These are phyloP conservation scores for Blastobasis lacticolella DNA, from an alignment of 2,888 invertebrate species.

Conservation along the genomic window DNA sequence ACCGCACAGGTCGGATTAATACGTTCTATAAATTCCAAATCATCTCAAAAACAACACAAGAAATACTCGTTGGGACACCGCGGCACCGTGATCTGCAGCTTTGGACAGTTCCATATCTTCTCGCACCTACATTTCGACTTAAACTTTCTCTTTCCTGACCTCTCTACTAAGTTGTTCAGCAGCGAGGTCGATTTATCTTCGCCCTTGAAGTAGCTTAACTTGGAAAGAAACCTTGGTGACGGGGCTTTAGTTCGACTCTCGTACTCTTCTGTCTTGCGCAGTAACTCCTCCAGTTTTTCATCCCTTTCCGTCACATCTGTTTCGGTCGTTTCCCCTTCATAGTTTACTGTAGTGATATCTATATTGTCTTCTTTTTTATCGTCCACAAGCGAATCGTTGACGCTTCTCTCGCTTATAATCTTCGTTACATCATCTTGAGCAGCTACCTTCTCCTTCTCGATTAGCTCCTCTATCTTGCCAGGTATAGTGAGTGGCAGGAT, in stretches of 20 bases:
- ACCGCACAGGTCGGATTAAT: too few species aligned
- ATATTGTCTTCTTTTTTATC: not conserved
- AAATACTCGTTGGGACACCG: constrained; percentile 65
- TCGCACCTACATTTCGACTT: constrained; percentile 59
- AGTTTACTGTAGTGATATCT: constrained; percentile 15
- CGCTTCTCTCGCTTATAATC: constrained; percentile 5
- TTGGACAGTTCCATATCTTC: constrained; percentile 65
- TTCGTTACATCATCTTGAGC: constrained; percentile 5
- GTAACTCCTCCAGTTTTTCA: constrained; percentile 13
- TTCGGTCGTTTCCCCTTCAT: constrained; percentile 21
- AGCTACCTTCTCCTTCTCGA: constrained; percentile 13
- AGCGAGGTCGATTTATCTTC: constrained; percentile 20
- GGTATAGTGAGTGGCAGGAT: constrained; percentile 34
- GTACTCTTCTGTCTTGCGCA: constrained; percentile 19
- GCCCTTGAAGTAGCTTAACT: constrained; percentile 46
- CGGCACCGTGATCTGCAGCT: constrained; percentile 60
- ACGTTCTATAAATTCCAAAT: too few species aligned
- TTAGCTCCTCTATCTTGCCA: constrained; percentile 13
- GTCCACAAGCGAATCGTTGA: not conserved
- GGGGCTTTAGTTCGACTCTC: constrained; percentile 24
- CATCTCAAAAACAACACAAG: constrained; percentile 54
- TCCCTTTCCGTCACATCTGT: constrained; percentile 26
- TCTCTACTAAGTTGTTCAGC: constrained; percentile 41
- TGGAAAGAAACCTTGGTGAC: constrained; percentile 33
- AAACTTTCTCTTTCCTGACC: constrained; percentile 38